Evolutionary conservation across 92 coral and sea anemone genomes (phyloP), one percentile per base, ranked within the genome.

Genomic region (Parazoanthus darwini): DNA sequence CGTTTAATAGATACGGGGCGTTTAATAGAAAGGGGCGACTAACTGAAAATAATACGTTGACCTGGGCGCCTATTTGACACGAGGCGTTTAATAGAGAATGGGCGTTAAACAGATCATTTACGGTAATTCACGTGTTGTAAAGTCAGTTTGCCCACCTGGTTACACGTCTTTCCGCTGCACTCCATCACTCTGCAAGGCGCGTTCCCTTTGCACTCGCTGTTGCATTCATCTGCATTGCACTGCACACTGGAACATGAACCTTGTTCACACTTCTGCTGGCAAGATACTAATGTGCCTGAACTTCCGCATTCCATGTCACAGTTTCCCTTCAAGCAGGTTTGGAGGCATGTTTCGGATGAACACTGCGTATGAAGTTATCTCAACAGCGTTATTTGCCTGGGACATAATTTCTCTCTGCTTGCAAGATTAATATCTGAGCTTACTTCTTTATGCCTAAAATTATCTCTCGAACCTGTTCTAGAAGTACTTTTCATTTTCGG

Each of bases 161-260:
- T 79, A 26, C 82, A 79, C 65, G 16, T 8, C 43, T 46, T 79
- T 15, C 82, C 82, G 39, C 82, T 79, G 66, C 82, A 79, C 59
- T 79, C 67, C 82, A 79, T 79, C 42, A 79, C 67, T n/a, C 82
- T 36, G 37, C 82, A 26, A 79, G 82, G 82, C 42, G 22, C 43
- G 67, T 50, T 0, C 22, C 82, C 82, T 79, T 26, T 48, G 42
- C 82, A 46, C 2, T 79, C 66, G 38, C 82, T 79, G 59, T 14
- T 79, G 22, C 67, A 79, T 44, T 79, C 67, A 33, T 29, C 82
- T 25, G 82, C 67, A 79, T 48, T 79, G 82, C 82, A 79, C 8
- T 50, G 50, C 37, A 79, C 63, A 29, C 8, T 79, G 38, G 14
- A 6, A 33, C 82, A 79, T 25, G 65, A 79, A 29, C 82, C 82